These are phyloP conservation scores for Acholoe squamosa DNA, from an alignment of 2,888 invertebrate species.

Conservation along the genomic window DNA sequence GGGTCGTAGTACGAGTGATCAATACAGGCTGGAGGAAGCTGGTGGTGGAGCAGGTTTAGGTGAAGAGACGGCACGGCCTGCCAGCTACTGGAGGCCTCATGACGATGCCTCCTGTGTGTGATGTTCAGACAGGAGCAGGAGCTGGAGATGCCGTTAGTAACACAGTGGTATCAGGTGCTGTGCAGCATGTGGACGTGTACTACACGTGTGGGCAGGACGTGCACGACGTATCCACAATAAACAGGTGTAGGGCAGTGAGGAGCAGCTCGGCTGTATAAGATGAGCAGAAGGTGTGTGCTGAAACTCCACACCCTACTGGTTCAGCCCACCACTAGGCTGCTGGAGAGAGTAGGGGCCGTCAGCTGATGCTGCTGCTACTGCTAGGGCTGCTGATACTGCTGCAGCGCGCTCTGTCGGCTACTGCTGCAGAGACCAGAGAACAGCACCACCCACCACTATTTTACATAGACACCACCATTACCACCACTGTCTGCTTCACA, in stretches of 20 bases:
- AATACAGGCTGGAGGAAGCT: neutral
- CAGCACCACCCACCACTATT: neutral
- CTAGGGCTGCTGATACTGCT: neutral
- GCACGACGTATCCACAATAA: neutral
- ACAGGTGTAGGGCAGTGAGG: neutral
- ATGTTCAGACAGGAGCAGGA: too few relatives aligned
- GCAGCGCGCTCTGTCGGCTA: neutral
- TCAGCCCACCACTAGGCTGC: neutral
- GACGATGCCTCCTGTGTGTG: neutral
- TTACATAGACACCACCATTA: neutral
- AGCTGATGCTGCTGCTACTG: neutral
- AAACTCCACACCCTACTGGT: too few relatives aligned
- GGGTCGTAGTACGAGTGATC: neutral
- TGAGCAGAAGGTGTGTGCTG: too few relatives aligned
- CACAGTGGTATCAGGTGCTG: too few relatives aligned
- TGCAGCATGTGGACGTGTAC: neutral
- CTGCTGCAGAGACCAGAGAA: neutral
- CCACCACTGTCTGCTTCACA: conserved; percentile 26
- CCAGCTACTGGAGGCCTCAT: neutral
- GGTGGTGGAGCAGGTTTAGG: neutral
- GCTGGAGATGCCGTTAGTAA: too few relatives aligned
- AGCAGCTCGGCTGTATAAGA: too few relatives aligned
- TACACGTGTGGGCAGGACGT: neutral
- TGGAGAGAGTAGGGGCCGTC: neutral
- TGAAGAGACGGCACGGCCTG: neutral